Conservation (phyloP, 2,797 vertebrate genomes). For the Octomys mimax region DNA sequence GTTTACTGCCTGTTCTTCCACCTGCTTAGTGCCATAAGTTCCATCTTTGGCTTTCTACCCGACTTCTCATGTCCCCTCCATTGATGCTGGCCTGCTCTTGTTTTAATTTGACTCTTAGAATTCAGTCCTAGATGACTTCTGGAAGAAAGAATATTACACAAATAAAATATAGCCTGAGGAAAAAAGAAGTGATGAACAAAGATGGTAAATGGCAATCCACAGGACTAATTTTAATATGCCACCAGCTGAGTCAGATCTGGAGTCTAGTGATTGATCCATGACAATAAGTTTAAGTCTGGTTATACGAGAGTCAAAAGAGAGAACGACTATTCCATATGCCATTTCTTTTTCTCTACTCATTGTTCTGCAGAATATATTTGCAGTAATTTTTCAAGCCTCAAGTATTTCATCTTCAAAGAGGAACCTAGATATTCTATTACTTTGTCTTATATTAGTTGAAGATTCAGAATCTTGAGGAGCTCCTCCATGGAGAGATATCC, state of each 20-base stretch:
- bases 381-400: not conserved
- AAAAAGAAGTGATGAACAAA: not conserved
- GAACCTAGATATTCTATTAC: not conserved
- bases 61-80: not conserved
- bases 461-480: not conserved
- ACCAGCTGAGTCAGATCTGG: not conserved
- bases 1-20: not conserved
- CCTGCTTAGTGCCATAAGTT: not conserved
- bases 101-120: slow-evolving; percentile 62
- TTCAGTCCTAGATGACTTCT: slow-evolving; percentile 33
- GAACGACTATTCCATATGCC: not conserved
- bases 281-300: not conserved
- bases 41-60: not conserved
- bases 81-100: not conserved
- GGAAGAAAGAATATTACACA: slow-evolving; percentile 58
- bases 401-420: not conserved
- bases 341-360: not conserved
- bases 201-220: not conserved
- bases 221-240: not conserved
- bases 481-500: not conserved
- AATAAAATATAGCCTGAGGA: slow-evolving; percentile 48
- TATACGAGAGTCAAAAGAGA: not conserved
- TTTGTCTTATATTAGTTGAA: not conserved
- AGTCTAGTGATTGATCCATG: not conserved
- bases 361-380: not conserved